Evolutionary conservation across 2,797 vertebrate genomes (phyloP), one percentile per base, ranked within the genome.

Genomic region (Psittacula echo): DNA sequence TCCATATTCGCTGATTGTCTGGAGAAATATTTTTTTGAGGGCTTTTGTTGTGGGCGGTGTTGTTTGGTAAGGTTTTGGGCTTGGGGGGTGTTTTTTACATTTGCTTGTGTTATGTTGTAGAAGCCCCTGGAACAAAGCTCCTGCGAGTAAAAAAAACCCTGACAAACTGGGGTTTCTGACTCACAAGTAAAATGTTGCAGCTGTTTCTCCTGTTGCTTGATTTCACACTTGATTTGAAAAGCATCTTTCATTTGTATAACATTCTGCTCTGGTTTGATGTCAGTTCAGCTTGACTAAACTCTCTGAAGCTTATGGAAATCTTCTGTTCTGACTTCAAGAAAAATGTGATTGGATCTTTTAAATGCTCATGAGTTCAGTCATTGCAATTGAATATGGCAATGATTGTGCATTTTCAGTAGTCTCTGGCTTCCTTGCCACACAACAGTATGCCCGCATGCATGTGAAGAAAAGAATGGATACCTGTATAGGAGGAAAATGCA

Each of bases 141-240:
- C 37, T 1, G 5, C 37, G 39, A 82, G 29, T 56, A 73, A 73
- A 79, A 54, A 39, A 30, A 58, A 27, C 30, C 27, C n/a, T 73
- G 15, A 39, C 37, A 92, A 51, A 58, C 10, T n/a, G 54, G 17
- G 5, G 2, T 39, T 82, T 85, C 88, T 58, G 41, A 3, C 34
- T 92, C 13, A 16, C 24, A n/a, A 72, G 39, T 58, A 60, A 90
- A 91, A 86, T 29, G 11, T 42, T 89, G 67, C 30, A 84, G 66
- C 47, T 72, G 12, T 94, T 88, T 86, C 67, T 73, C 16, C 16
- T 60, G 30, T 79, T 73, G 37, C 50, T 81, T 18, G 1, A 41
- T 90, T 82, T 76, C 76, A 71, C 22, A 37, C 42, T 91, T 94
- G 34, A 45, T 94, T 53, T 85, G 90, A 68, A 75, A 78, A 88